A percentile compares a stretch with the other conserved stretches of the same genome.
These are phyloP conservation scores for Cathartes aura DNA, from an alignment of 2,113 vertebrate species.

Conservation along the genomic window DNA sequence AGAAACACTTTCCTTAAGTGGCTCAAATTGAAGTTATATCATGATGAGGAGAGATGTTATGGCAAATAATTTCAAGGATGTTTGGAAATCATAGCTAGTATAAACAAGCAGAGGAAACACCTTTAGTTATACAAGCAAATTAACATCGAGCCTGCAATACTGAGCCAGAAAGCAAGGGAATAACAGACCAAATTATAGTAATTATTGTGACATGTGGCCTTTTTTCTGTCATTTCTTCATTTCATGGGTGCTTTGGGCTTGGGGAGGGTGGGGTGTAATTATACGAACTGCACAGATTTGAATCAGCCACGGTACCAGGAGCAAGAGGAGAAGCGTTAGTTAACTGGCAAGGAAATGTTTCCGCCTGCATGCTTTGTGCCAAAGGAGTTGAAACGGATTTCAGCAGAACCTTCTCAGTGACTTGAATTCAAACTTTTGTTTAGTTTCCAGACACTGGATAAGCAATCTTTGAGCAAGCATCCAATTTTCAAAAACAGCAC, in stretches of 20 bases:
- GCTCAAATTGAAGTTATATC: not conserved
- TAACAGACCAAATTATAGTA: not conserved
- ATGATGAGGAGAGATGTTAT: not conserved
- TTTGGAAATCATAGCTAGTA: conserved; percentile 41
- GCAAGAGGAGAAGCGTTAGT: not conserved
- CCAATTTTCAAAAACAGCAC: not conserved
- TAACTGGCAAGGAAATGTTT: not conserved
- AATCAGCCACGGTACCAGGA: not conserved
- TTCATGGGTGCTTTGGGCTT: not conserved
- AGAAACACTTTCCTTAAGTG: conserved; percentile 13
- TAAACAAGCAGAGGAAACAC: conserved; percentile 66
- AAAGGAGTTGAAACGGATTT: not conserved
- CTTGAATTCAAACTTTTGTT: not conserved
- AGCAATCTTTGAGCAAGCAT: not conserved
- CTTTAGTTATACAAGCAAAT: conserved; percentile 43
- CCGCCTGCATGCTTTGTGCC: not conserved
- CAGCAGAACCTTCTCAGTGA: not conserved
- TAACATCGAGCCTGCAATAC: not conserved
- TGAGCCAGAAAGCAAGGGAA: conserved; percentile 1
- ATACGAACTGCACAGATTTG: not conserved
- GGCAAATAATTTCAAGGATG: conserved; percentile 35
- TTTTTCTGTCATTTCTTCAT: conserved; percentile 1
- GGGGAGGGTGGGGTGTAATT: not conserved
- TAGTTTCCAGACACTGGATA: not conserved
- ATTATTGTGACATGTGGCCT: not conserved